Evolutionary conservation across 2,797 vertebrate species (phyloP).

Genomic region (Trichosurus vulpecula): DNA sequence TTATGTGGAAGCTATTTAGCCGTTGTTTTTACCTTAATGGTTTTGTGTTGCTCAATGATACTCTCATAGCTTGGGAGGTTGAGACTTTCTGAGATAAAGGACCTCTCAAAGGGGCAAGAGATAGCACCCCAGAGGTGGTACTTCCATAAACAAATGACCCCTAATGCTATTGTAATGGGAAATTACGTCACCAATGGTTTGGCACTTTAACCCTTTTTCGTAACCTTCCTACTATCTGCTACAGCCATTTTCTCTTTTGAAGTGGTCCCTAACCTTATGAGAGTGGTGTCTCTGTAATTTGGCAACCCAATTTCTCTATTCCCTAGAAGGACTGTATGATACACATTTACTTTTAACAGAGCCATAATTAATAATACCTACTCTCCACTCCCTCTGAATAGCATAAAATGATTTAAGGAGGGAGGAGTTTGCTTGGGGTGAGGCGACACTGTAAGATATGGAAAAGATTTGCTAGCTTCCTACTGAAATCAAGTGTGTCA

Average conservation of each 20-base stretch:
- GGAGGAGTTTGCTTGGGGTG: not conserved
- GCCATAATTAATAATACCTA: not conserved
- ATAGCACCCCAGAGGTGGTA: not conserved
- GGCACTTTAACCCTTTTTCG: not conserved
- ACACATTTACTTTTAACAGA: not conserved
- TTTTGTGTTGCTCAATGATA: not conserved
- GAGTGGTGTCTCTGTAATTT: not conserved
- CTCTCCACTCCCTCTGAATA: not conserved
- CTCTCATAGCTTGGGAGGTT: not conserved
- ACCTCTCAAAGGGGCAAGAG: not conserved
- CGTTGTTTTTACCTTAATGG: not conserved
- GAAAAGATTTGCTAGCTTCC: not conserved
- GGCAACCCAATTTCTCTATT: not conserved
- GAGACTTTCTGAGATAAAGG: not conserved
- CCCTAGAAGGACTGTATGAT: not conserved
- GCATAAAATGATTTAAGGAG: not conserved
- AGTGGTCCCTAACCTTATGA: not conserved
- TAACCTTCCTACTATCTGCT: not conserved
- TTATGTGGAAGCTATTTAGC: not conserved
- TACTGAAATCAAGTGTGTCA: not conserved
- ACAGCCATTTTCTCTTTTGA: not conserved
- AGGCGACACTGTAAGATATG: not conserved
- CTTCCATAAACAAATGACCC: not conserved
- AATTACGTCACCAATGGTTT: not conserved
- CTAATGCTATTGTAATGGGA: not conserved